Conservation (phyloP, 2,113 vertebrate species). For the Pristiophorus japonicus region DNA sequence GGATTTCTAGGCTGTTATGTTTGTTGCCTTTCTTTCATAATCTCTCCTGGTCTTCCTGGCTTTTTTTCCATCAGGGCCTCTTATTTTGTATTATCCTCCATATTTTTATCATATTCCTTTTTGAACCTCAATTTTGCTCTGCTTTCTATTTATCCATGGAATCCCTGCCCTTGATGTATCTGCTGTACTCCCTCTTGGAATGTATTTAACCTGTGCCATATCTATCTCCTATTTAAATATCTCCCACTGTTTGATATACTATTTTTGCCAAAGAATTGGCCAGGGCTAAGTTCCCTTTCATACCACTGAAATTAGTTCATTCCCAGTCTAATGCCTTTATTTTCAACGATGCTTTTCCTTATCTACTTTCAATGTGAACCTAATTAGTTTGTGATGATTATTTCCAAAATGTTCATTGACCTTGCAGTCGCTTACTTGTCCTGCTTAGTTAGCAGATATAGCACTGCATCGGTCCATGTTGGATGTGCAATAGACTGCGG, state of each 20-base stretch:
- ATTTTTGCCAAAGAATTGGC: not conserved
- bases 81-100: too few species aligned
- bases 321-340: not conserved
- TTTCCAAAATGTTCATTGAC: not conserved
- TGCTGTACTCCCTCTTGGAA: not conserved
- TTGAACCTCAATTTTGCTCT: too few species aligned
- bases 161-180: not conserved
- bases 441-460: not conserved
- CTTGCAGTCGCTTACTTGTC: not conserved
- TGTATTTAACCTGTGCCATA: not conserved
- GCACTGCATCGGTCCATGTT: not conserved
- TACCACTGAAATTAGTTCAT: not conserved
- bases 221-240: not conserved
- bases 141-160: too few species aligned
- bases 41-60: too few species aligned
- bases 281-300: not conserved
- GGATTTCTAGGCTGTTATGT: too few species aligned
- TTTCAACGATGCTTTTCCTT: not conserved
- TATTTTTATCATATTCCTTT: too few species aligned
- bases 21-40: too few species aligned
- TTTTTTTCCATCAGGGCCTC: too few species aligned
- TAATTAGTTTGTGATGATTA: not conserved
- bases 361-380: not conserved
- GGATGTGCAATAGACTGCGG: not conserved
- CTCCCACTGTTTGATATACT: not conserved